Evolutionary conservation across 2,113 vertebrate genomes (phyloP).

Genomic region (Tupaia chinensis): DNA sequence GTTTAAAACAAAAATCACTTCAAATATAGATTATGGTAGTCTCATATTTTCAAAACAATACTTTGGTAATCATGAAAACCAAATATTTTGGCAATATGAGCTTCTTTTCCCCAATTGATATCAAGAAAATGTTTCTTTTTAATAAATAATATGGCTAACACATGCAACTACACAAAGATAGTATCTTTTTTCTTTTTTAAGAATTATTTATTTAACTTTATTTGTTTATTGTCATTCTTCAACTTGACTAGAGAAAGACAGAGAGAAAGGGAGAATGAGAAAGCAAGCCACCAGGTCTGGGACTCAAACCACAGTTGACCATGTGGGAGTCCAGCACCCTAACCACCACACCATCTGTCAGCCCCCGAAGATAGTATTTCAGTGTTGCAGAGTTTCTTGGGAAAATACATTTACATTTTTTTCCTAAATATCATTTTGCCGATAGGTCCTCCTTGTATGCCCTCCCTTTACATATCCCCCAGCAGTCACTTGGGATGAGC

Average conservation of each 20-base stretch:
- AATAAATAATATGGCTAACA: background rate
- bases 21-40: background rate
- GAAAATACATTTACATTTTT: background rate
- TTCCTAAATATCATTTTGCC: background rate
- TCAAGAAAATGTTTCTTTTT: conserved; percentile 6
- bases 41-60: background rate
- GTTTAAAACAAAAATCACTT: conserved; percentile 32
- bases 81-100: background rate
- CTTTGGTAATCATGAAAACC: background rate
- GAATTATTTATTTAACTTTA: too few relatives aligned
- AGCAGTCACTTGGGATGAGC: background rate
- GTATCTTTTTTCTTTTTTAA: background rate
- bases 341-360: too few relatives aligned
- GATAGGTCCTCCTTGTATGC: background rate
- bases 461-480: background rate
- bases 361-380: background rate
- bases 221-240: too few relatives aligned
- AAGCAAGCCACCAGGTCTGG: too few relatives aligned
- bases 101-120: background rate
- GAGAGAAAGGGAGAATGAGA: too few relatives aligned
- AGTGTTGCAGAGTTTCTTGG: background rate
- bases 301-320: too few relatives aligned
- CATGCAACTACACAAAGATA: background rate
- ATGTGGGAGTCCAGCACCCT: too few relatives aligned
- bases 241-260: too few relatives aligned